Conservation (phyloP, 2,797 vertebrate genomes). For the Sebastes ruberrimus region DNA sequence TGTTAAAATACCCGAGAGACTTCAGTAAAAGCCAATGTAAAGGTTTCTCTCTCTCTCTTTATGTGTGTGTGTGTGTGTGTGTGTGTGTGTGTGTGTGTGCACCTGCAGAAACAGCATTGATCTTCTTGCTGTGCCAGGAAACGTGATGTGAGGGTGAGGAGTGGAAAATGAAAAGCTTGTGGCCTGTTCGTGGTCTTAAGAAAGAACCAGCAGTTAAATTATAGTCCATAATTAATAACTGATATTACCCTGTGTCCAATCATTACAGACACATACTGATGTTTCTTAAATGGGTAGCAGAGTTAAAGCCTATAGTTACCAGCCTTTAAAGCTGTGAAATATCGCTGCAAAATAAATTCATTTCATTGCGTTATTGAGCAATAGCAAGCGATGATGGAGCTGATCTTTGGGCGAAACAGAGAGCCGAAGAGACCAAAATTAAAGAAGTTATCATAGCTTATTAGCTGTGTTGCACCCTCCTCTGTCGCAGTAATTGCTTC, state of each 20-base stretch:
- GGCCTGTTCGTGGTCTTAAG: not conserved
- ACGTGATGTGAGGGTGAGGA: not conserved
- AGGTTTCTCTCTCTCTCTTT: not conserved
- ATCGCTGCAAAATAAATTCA: not conserved
- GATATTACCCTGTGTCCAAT: not conserved
- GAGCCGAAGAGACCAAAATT: not conserved
- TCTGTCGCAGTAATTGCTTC: not conserved
- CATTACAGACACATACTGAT: not conserved
- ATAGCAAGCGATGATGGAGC: not conserved
- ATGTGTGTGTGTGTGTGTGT: not conserved
- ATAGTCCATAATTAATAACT: not conserved
- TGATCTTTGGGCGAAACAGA: not conserved
- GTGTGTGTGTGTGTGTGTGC: not conserved
- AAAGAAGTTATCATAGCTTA: not conserved
- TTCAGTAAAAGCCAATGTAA: not conserved
- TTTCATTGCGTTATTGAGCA: not conserved
- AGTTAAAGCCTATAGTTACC: not conserved
- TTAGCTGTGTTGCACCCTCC: not conserved
- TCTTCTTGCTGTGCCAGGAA: constrained; percentile 17
- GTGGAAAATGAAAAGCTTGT: constrained; percentile 26
- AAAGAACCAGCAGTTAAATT: not conserved
- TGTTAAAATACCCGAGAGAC: not conserved
- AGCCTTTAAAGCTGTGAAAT: not conserved
- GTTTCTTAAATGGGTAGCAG: not conserved
- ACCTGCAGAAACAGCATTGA: constrained; percentile 10